phyloP scores from a whole-genome alignment of 2,113 vertebrate genomes.

The Ariopsis seemanni region DNA sequence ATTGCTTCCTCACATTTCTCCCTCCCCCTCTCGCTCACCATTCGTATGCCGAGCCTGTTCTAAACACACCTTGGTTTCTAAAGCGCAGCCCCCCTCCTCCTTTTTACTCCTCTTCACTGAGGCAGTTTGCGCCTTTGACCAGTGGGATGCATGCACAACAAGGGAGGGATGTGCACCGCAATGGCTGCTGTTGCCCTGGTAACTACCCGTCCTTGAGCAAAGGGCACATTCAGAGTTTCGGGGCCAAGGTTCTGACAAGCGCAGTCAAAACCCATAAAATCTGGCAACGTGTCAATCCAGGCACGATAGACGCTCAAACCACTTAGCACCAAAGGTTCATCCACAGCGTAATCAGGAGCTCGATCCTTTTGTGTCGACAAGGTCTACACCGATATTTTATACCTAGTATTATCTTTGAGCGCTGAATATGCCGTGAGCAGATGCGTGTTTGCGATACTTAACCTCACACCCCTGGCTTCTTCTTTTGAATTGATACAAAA shows the following conservation, averaged over 20 bases:
- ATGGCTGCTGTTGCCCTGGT: conserved; percentile 57
- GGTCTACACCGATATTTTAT: neutral
- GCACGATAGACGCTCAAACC: conserved; percentile 16
- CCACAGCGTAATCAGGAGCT: conserved; percentile 18
- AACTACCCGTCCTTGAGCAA: conserved; percentile 61
- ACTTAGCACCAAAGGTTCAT: conserved; percentile 22
- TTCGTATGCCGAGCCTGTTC: conserved; percentile 41
- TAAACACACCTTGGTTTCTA: conserved; percentile 52
- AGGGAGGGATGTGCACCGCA: conserved; percentile 47
- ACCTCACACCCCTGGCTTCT: conserved; percentile 34
- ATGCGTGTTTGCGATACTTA: conserved; percentile 23
- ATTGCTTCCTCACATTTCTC: conserved; percentile 33
- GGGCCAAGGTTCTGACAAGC: conserved; percentile 56
- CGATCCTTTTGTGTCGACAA: conserved; percentile 20
- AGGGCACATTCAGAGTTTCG: conserved; percentile 54
- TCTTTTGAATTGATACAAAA: conserved; percentile 53
- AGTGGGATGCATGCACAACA: conserved; percentile 52
- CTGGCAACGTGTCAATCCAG: conserved; percentile 41
- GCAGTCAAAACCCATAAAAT: conserved; percentile 48
- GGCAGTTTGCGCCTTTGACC: conserved; percentile 51
- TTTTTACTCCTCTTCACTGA: conserved; percentile 35
- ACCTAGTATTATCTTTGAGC: conserved; percentile 7
- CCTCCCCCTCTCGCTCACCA: conserved; percentile 20
- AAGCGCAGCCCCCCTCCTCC: conserved; percentile 29
- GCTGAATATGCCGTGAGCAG: neutral